phyloP scores from a whole-genome alignment of 2,888 invertebrate genomes.

The Mythimna impura region DNA sequence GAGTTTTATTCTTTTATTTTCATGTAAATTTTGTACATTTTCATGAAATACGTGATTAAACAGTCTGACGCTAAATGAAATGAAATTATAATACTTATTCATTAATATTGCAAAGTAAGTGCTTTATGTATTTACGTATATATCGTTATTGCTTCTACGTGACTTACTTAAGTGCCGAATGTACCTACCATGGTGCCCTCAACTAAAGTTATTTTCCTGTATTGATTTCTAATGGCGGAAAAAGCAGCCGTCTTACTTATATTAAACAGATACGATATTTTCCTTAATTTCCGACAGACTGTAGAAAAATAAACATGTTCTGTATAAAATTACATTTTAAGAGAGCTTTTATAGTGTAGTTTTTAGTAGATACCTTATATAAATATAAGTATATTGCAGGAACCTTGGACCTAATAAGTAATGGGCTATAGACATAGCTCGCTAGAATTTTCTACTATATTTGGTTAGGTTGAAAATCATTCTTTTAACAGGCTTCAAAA shows the following conservation, averaged over 20 bases:
- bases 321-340: constrained; percentile 3
- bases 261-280: constrained; percentile 30
- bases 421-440: not conserved
- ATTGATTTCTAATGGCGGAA: constrained; percentile 46
- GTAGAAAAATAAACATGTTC: not conserved
- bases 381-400: not conserved
- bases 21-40: too few species aligned
- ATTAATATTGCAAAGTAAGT: not conserved
- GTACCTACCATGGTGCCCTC: not conserved
- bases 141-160: constrained; percentile 1
- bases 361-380: not conserved
- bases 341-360: not conserved
- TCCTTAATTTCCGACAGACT: constrained; percentile 37
- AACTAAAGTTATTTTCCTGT: constrained; percentile 40
- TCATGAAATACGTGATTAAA: not conserved
- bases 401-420: not conserved
- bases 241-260: constrained; percentile 7
- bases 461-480: not conserved
- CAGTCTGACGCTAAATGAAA: not conserved
- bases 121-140: not conserved
- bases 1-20: not conserved
- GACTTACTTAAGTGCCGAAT: constrained; percentile 10
- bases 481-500: not conserved
- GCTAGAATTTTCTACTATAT: not conserved
- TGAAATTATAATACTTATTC: not conserved